Base-by-base conservation (phyloP, 2,797 vertebrate species). In the Anabas testudineus region DNA sequence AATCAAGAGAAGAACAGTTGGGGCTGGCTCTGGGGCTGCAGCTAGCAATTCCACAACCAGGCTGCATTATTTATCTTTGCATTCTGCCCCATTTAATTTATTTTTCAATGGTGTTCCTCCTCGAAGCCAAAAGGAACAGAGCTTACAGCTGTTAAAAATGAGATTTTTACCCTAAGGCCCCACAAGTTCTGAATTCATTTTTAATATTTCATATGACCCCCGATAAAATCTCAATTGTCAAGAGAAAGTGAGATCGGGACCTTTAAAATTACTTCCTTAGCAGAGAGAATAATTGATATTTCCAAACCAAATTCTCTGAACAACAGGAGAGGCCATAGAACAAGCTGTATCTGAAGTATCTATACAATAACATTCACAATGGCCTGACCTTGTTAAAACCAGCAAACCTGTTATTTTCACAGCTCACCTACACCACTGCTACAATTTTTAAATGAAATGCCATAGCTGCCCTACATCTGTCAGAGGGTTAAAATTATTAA, bases 61-160 rank as follows among this genome's bases (percentile, higher is more conserved):
- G 63, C 82, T 93, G 87, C 92, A 94, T 93, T 91, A 94, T 93
- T 95, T 92, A 94, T 91, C 89, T 90, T 89, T 88, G 86, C 86
- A 92, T 92, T 92, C 86, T 32, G 75, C 81, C 71, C 81, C 82
- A 82, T 91, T 94, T 91, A 90, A 92, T 94, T 92, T 91, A 90
- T 93, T 94, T 93, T 91, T 91, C 90, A 93, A 92, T 85, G 86
- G 78, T 74, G 71, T 82, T 90, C 83, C 73, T 87, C 55, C 85
- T 83, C 68, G n/a, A 88, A 92, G 88, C 83, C 77, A 83, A 87
- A 79, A 85, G 81, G 63, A 91, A 84, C 55, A 71, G 68, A 66
- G 81, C 86, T 84, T 80, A 83, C 80, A 88, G 78, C 82, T 83
- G 78, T 86, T 85, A 74, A 87, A 89, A 90, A 87, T 80, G 61